Conservation (phyloP, 2,888 invertebrate genomes). For the Eumerus sabulonum region DNA sequence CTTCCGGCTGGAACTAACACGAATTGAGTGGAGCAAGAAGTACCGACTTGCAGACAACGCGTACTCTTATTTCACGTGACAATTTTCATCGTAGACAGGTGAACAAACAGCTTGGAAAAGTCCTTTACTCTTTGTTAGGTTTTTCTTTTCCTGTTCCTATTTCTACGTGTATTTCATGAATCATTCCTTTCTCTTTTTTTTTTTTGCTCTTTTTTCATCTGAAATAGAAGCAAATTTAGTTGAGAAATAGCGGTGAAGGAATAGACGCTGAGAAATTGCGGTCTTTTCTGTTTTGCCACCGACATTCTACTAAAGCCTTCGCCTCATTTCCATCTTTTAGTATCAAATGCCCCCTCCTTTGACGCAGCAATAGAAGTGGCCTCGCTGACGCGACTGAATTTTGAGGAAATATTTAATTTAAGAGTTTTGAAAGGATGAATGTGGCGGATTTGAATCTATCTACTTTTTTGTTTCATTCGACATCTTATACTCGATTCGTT, state of each 20-base stretch:
- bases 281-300: constrained; percentile 36
- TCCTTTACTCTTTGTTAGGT: constrained; percentile 47
- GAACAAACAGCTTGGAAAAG: constrained; percentile 60
- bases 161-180: constrained; percentile 33
- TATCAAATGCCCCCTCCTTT: no score
- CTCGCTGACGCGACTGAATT: constrained; percentile 11
- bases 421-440: constrained; percentile 28
- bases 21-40: neutral
- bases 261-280: constrained; percentile 28
- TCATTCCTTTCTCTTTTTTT: no score
- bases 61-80: constrained; percentile 61
- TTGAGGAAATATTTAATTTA: constrained; percentile 37
- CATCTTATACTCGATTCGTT: neutral
- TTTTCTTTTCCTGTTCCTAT: constrained; percentile 21
- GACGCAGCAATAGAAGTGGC: constrained; percentile 26
- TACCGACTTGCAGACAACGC: constrained; percentile 12
- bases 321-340: neutral
- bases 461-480: constrained; percentile 6
- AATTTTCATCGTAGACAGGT: constrained; percentile 64
- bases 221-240: neutral
- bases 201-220: no score
- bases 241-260: constrained; percentile 6
- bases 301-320: constrained; percentile 4
- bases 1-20: no score
- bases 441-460: constrained; percentile 10